Evolutionary conservation across 2,113 vertebrate genomes (phyloP).

Genomic region (Lynx canadensis): DNA sequence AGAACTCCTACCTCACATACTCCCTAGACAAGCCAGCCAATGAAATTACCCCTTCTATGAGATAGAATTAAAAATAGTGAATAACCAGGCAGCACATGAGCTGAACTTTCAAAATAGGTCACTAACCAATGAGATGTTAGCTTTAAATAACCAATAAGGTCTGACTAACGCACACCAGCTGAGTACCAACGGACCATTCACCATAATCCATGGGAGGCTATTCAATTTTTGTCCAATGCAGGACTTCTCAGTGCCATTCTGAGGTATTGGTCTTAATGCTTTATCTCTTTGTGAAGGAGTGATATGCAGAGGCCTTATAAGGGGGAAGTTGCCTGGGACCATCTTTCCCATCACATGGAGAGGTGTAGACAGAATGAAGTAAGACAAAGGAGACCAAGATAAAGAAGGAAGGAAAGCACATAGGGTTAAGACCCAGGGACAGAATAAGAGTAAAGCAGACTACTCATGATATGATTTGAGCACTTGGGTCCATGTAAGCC

Average conservation of each 20-base stretch:
- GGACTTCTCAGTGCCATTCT: no score
- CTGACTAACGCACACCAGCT: not conserved
- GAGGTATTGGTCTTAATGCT: not conserved
- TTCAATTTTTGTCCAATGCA: not conserved
- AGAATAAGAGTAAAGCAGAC: not conserved
- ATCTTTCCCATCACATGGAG: not conserved
- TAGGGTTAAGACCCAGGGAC: not conserved
- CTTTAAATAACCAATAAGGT: no score
- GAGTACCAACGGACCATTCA: no score
- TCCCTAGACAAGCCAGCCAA: not conserved
- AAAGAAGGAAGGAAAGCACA: not conserved
- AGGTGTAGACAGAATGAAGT: not conserved
- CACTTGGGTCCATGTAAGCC: no score
- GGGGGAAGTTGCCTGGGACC: not conserved
- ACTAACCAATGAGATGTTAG: not conserved
- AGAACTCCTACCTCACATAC: not conserved
- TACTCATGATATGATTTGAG: not conserved
- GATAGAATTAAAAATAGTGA: not conserved
- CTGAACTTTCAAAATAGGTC: not conserved
- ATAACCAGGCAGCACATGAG: not conserved
- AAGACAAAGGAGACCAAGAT: not conserved
- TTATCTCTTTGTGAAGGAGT: not conserved
- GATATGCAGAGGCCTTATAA: not conserved
- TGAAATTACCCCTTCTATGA: not conserved
- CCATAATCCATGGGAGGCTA: not conserved